Evolutionary conservation across 2,888 invertebrate genomes (phyloP).

Genomic region (Meteorus colon): DNA sequence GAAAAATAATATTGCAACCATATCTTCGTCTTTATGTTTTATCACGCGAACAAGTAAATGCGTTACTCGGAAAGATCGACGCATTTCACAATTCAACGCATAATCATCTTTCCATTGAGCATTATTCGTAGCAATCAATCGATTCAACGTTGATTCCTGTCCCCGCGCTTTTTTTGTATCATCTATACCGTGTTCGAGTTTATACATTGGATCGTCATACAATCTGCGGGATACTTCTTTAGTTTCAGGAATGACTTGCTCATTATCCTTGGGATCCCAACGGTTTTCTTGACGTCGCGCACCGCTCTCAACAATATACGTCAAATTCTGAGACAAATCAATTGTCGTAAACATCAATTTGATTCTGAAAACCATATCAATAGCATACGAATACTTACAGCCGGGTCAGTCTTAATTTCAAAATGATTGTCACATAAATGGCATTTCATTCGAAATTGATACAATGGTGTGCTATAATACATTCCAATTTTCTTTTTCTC

Average conservation of each 20-base stretch:
- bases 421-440: slow-evolving; percentile 98
- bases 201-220: slow-evolving; percentile 98
- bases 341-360: neutral
- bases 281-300: slow-evolving; percentile 97
- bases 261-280: slow-evolving; percentile 98
- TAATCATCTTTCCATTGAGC: slow-evolving; percentile 94
- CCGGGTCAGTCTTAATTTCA: slow-evolving; percentile 98
- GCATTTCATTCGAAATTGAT: slow-evolving; percentile 99
- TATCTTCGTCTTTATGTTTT: too few relatives aligned
- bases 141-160: slow-evolving; percentile 83
- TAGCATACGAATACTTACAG: slow-evolving; percentile 76
- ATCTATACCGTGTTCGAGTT: slow-evolving; percentile 91
- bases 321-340: slow-evolving; percentile 85
- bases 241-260: slow-evolving; percentile 93
- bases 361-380: neutral
- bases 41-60: slow-evolving; percentile 34
- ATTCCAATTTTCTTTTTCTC: slow-evolving; percentile 95
- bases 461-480: slow-evolving; percentile 98
- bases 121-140: slow-evolving; percentile 86
- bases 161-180: slow-evolving; percentile 83
- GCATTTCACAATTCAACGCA: slow-evolving; percentile 88
- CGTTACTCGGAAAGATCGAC: slow-evolving; percentile 89
- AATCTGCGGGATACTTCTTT: slow-evolving; percentile 91
- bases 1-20: slow-evolving; percentile 13
- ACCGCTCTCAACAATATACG: slow-evolving; percentile 96